A percentile compares a stretch with the other conserved stretches of the same genome.
Evolutionary conservation across 2,797 vertebrate genomes (phyloP).

Genomic region (Gallirallus australis): DNA sequence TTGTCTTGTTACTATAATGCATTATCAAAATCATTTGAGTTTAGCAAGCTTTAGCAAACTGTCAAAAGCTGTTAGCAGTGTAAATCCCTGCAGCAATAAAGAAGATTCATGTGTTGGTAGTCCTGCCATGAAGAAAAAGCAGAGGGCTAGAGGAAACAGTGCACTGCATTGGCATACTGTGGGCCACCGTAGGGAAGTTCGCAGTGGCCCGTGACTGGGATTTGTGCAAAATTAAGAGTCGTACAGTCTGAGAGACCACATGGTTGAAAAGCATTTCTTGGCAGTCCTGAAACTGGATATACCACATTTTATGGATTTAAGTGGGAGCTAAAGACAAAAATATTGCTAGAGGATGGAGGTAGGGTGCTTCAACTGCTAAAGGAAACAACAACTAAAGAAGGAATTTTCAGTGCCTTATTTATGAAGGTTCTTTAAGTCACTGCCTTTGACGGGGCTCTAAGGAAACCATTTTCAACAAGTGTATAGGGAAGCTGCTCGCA

Average conservation of each 20-base stretch:
- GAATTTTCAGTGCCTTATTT: background rate
- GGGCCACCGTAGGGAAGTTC: background rate
- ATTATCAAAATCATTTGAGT: slow-evolving; percentile 56
- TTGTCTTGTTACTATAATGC: slow-evolving; percentile 43
- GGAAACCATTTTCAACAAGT: slow-evolving; percentile 5
- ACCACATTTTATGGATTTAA: background rate
- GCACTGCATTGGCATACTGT: background rate
- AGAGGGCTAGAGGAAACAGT: slow-evolving; percentile 17
- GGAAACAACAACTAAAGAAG: background rate
- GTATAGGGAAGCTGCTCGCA: background rate
- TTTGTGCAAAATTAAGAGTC: background rate
- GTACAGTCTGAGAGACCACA: background rate
- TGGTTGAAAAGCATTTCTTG: background rate
- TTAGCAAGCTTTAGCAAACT: slow-evolving; percentile 52
- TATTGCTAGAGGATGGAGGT: background rate
- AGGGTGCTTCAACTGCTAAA: background rate
- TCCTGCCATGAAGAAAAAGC: slow-evolving; percentile 23
- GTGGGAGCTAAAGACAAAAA: background rate
- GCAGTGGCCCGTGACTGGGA: background rate
- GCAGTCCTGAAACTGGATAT: background rate
- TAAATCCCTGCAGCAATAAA: slow-evolving; percentile 4
- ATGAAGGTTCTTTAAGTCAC: background rate
- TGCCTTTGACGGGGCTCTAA: background rate
- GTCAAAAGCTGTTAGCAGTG: slow-evolving; percentile 52
- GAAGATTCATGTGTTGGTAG: slow-evolving; percentile 2